Base-by-base conservation (phyloP, 2,888 invertebrate genomes). In the Antheraea yamamai region DNA sequence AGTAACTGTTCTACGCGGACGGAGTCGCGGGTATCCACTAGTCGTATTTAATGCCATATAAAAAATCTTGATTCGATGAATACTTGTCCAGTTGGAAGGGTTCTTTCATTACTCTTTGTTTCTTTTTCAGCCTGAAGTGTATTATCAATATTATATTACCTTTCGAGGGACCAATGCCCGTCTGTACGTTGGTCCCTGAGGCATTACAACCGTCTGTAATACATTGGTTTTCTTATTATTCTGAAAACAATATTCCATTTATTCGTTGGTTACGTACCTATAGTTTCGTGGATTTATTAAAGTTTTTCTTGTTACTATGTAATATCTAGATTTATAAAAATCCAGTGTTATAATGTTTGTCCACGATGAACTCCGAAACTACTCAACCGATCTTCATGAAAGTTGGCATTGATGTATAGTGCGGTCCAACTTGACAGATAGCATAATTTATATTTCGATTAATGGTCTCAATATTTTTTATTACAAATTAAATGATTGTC, bases 141-240 rank as follows among this genome's bases (percentile, higher is more conserved):
- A 30, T 66, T 14, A 66, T 66, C 64, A 66, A 66, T 66, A 66
- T 66, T 66, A 20, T 66, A 66, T 66, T 66, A 66, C 30, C 64
- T 66, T 66, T 30, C 30, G 26, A 23, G 23, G 64, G 14, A 12
- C 64, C 26, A 4, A 26, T 14, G 26, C 26, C 64, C 64, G 26
- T 66, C 14, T 66, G 64, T 26, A 66, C 30, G 16, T 66, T 26
- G 30, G 16, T 16, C 64, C 30, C 64, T 66, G 4, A 66, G 30
- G 30, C 64, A 14, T 64, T 64, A 64, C 14, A 64, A 64, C 23
- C 26, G 64, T 26, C 23, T 26, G 2, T 16, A 20, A 16, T 66
- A 66, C 64, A 66, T 66, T 30, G 16, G 64, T 30, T 30, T 66
- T 66, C 3, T 16, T 66, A 23, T 61, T 61, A 12, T 23, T 61